Base-by-base conservation (phyloP, 2,113 vertebrate genomes). In the Patagioenas fasciata region DNA sequence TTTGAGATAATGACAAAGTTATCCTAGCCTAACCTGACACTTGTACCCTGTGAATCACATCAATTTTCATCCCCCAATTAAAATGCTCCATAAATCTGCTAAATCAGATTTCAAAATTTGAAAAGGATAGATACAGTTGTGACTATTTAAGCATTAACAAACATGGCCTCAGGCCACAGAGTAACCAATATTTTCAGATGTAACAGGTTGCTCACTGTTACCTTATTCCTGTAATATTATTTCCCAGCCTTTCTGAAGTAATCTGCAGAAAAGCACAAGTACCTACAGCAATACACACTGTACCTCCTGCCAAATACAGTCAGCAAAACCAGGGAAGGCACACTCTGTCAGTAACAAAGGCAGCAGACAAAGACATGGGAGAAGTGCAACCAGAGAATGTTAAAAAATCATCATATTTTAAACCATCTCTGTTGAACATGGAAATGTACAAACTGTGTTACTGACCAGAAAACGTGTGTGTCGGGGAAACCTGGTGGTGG, bases 301-400 rank as follows among this genome's bases (percentile, higher is more conserved):
- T 34, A 47, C 26, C 17, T 65, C 51, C 56, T 62, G 56, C 36
- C 54, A 40, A 87, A 60, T 12, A 36, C 50, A 61, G 21, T 21
- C 31, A 64, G 40, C 29, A 61, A 65, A 79, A 60, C 18, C 24
- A 51, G 54, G 50, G 31, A 44, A 83, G n/a, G 8, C 18, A 25
- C 0, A 0, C 18, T 38, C 26, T 17, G 9, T 7, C 57, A 2
- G 0, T 12, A 74, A 26, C 1, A 1, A 67, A 62, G 65, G 72
- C 64, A 91, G 40, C 40, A 72, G 12, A 48, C 36, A 60, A 11
- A 65, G 36, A 38, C 29, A 42, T 1, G 8, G 31, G 25, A 71
- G 66, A 89, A 92, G 40, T 62, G 81, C 42, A 40, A 80, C n/a
- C 54, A 58, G 9, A 47, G 23, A 64, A 74, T 23, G 18, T 38